Percentiles rank a stretch among this genome's conserved stretches.
phyloP scores from a whole-genome alignment of 2,113 vertebrate genomes.

The Bagarius yarrelli region DNA sequence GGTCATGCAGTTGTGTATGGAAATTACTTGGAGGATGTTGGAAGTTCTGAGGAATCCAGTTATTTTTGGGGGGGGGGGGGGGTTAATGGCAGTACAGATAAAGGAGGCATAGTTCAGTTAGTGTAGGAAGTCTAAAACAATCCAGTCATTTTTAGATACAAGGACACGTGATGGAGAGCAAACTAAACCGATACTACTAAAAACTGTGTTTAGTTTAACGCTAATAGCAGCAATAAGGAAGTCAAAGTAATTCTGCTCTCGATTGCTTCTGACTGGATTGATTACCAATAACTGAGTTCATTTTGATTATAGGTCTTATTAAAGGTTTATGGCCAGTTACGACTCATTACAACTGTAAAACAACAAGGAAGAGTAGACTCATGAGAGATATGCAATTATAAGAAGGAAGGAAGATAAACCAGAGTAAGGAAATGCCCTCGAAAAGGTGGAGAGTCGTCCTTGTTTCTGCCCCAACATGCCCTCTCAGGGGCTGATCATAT shows the following conservation, averaged over 20 bases:
- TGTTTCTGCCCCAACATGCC: background rate
- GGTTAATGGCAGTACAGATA: slow-evolving; percentile 8
- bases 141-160: background rate
- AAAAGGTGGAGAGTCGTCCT: background rate
- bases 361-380: background rate
- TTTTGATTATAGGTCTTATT: background rate
- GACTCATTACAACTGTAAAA: background rate
- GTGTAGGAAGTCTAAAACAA: background rate
- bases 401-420: background rate
- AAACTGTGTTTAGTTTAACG: too few species aligned
- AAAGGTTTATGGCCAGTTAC: background rate
- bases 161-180: background rate
- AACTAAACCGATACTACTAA: background rate
- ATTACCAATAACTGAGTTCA: background rate
- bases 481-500: slow-evolving; percentile 5
- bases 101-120: slow-evolving; percentile 4
- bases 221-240: slow-evolving; percentile 55
- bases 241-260: slow-evolving; percentile 33
- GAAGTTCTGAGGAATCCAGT: background rate
- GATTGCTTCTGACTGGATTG: background rate
- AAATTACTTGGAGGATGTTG: background rate
- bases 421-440: background rate
- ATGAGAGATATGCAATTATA: background rate
- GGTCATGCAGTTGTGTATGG: background rate
- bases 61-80: background rate